These are phyloP conservation scores for Protaetia brevitarsis DNA, from an alignment of 1,140 invertebrate genomes.

Conservation along the genomic window DNA sequence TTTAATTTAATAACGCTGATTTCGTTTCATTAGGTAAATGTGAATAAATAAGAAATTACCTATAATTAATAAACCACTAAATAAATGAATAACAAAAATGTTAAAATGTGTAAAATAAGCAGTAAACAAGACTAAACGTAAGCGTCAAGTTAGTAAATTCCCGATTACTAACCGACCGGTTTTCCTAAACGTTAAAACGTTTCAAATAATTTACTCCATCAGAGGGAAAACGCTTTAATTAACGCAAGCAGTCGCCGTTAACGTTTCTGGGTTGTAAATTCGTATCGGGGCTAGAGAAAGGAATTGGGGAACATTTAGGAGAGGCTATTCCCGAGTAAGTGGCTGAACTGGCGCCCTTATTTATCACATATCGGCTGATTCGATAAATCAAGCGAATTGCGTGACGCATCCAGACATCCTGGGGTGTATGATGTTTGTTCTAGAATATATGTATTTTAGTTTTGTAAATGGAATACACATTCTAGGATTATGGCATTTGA, in stretches of 20 bases:
- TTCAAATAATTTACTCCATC: not conserved
- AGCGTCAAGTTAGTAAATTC: not conserved
- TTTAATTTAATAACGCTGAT: too few relatives aligned
- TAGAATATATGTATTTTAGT: not conserved
- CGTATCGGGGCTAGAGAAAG: not conserved
- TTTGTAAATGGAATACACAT: not conserved
- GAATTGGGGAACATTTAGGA: not conserved
- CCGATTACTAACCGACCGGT: not conserved
- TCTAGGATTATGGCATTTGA: not conserved
- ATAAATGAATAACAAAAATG: too few relatives aligned
- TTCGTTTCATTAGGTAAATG: too few relatives aligned
- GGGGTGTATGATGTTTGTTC: too few relatives aligned
- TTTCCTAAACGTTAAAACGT: not conserved
- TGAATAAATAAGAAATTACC: too few relatives aligned
- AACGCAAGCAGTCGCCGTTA: constrained; percentile 2
- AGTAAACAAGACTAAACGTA: too few relatives aligned
- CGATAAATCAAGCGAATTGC: not conserved
- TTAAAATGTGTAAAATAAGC: too few relatives aligned
- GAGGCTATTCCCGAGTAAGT: constrained; percentile 1
- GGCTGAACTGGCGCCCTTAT: constrained; percentile 12
- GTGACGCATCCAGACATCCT: constrained; percentile 3
- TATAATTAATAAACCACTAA: too few relatives aligned
- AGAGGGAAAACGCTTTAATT: not conserved
- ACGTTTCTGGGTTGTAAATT: not conserved
- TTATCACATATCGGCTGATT: constrained; percentile 4